Percentiles rank a stretch among this genome's conserved stretches.
Conservation (phyloP, 1,140 invertebrate species). For the Penaeus indicus region DNA sequence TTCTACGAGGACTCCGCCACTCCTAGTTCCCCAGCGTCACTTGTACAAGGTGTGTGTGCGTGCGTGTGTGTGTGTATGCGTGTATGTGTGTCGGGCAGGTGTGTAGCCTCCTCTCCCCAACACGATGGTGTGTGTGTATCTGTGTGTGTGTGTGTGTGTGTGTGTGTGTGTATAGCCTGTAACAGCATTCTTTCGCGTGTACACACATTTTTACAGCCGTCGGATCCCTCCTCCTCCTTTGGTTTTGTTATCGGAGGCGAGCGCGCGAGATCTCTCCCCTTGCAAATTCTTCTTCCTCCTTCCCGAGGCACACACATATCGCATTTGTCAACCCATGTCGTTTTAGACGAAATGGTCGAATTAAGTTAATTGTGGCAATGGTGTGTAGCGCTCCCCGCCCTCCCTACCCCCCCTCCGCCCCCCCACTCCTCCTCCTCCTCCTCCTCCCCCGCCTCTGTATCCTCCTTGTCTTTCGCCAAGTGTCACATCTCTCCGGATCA, state of each 20-base stretch:
- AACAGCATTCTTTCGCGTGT: too few relatives aligned
- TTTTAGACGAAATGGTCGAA: constrained; percentile 47
- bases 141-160: too few relatives aligned
- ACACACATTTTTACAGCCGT: constrained; percentile 2
- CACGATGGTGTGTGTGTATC: background rate
- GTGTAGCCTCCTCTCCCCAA: background rate
- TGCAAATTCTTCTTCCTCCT: constrained; percentile 7
- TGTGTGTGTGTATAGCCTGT: too few relatives aligned
- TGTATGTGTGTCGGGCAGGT: background rate
- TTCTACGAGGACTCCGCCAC: background rate
- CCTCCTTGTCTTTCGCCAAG: constrained; percentile 40
- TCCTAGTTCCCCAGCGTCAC: constrained; percentile 8
- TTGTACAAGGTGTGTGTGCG: constrained; percentile 37
- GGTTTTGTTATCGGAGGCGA: background rate
- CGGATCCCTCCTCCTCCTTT: background rate
- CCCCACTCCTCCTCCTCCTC: constrained; percentile 11
- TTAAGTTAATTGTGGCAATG: constrained; percentile 60
- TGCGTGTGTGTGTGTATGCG: background rate
- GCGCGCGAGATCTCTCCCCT: background rate
- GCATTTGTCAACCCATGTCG: constrained; percentile 35
- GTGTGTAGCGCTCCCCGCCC: constrained; percentile 35
- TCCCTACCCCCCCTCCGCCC: background rate
- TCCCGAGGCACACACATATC: background rate
- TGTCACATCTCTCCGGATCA: constrained; percentile 23
- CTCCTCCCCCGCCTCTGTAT: constrained; percentile 34